Percentiles rank a stretch among this genome's conserved stretches.
phyloP scores from a whole-genome alignment of 2,797 vertebrate species.

The Parotocinclus haroldoi region DNA sequence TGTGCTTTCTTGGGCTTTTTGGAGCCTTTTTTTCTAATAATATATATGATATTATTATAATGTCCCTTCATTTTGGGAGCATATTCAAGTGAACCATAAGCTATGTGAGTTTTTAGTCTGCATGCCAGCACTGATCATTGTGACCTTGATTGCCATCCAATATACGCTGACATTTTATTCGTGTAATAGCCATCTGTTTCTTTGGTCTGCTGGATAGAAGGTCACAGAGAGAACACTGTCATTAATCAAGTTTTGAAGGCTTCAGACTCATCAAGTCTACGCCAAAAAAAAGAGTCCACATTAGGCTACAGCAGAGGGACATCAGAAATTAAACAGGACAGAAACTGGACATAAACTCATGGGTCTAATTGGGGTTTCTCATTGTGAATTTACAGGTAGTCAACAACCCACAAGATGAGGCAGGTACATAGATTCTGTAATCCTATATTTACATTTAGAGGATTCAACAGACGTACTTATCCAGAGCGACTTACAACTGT shows the following conservation, averaged over 20 bases:
- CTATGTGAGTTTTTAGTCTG: background rate
- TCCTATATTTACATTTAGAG: too few species aligned
- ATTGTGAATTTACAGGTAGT: too few species aligned
- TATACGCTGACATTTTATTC: conserved; percentile 12
- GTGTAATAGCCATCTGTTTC: conserved; percentile 28
- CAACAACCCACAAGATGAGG: too few species aligned
- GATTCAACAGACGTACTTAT: too few species aligned
- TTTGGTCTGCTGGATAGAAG: conserved; percentile 27
- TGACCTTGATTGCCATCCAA: conserved; percentile 20
- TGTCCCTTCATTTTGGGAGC: background rate
- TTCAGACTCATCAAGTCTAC: conserved; percentile 2
- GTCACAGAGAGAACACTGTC: conserved; percentile 25
- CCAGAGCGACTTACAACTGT: too few species aligned
- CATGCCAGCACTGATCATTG: conserved; percentile 6
- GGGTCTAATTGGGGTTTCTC: background rate
- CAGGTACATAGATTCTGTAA: too few species aligned
- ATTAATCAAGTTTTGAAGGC: conserved; percentile 26
- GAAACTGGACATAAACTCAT: background rate
- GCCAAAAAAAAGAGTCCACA: conserved; percentile 6
- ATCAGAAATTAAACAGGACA: background rate
- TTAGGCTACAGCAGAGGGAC: background rate
- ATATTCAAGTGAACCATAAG: background rate
- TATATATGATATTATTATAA: too few species aligned
- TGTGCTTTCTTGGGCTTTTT: too few species aligned
- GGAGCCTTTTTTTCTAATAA: too few species aligned